Evolutionary conservation across 2,113 vertebrate genomes (phyloP).

Genomic region (Protobothrops mucrosquamatus): DNA sequence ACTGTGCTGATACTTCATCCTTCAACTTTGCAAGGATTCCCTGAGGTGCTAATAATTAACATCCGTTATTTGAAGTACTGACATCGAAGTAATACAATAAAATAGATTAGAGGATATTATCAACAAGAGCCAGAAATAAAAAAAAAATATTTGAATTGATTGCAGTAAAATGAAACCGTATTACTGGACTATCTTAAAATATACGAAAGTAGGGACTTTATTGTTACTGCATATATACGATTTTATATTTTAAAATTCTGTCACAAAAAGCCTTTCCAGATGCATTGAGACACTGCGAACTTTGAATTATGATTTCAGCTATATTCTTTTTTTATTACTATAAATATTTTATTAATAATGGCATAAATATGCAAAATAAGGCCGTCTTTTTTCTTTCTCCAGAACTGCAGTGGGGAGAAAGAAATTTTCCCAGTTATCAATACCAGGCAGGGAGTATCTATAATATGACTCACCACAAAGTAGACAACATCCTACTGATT

Average conservation of each 20-base stretch:
- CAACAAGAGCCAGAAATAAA: background rate
- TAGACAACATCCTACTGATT: background rate
- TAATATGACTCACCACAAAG: background rate
- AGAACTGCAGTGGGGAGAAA: background rate
- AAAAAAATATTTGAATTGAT: background rate
- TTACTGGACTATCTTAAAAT: background rate
- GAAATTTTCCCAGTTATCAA: background rate
- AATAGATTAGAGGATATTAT: background rate
- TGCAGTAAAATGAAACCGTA: background rate
- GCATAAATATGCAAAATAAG: background rate
- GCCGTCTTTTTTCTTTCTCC: background rate
- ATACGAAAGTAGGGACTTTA: background rate
- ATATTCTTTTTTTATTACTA: background rate
- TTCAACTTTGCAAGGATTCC: background rate
- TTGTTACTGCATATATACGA: background rate
- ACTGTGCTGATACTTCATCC: constrained; percentile 26
- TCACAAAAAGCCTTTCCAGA: constrained; percentile 25
- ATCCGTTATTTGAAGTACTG: background rate
- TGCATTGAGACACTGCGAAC: constrained; percentile 9
- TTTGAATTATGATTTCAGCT: constrained; percentile 16
- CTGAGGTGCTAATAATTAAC: background rate
- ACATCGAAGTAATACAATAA: background rate
- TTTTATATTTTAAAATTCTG: background rate
- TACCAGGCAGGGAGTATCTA: background rate
- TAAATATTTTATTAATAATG: background rate